A percentile compares a stretch with the other conserved stretches of the same genome.
Evolutionary conservation across 2,797 vertebrate species (phyloP).

Genomic region (Acanthornis magna): DNA sequence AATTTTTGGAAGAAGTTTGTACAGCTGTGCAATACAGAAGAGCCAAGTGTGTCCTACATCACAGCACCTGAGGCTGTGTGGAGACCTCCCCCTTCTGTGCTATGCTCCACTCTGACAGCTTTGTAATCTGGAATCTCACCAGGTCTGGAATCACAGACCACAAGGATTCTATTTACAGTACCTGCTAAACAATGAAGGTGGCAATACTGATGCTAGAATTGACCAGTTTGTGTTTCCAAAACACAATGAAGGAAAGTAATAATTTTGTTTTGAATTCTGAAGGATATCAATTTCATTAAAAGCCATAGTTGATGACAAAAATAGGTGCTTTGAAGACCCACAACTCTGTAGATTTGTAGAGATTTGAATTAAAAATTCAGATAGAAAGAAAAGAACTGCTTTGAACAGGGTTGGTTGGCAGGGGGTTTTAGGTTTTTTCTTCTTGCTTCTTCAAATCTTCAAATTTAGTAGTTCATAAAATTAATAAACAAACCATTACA

Average conservation of each 20-base stretch:
- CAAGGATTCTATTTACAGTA: neutral
- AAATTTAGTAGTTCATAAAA: neutral
- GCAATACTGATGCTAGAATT: neutral
- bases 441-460: neutral
- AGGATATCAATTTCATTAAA: neutral
- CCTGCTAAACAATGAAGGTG: neutral
- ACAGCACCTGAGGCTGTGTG: accelerated
- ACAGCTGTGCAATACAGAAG: neutral
- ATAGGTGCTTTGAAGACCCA: neutral
- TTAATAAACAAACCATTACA: neutral
- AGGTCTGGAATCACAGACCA: neutral
- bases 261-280: neutral
- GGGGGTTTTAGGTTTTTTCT: neutral
- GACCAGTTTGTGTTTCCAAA: neutral
- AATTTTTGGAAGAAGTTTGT: neutral
- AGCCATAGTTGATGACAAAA: neutral
- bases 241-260: neutral
- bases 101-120: neutral
- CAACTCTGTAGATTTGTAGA: neutral
- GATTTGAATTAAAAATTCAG: neutral
- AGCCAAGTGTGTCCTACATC: neutral
- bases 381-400: neutral
- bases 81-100: neutral
- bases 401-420: neutral
- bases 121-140: neutral